Evolutionary conservation across 2,797 vertebrate genomes (phyloP).

Genomic region (Decapterus maruadsi): DNA sequence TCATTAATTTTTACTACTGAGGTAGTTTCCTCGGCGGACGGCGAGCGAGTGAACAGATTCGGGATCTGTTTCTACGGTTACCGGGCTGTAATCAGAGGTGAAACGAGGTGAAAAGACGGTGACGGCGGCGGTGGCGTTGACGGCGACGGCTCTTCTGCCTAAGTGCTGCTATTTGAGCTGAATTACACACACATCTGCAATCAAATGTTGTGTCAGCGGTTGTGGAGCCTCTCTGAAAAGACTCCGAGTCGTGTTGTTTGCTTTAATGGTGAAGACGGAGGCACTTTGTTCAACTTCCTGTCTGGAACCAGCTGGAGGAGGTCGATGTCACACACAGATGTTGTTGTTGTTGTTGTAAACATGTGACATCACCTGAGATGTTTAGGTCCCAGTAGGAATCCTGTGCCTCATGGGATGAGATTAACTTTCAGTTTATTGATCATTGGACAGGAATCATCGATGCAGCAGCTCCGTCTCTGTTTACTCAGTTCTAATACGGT

Average conservation of each 20-base stretch:
- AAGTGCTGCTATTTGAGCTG: constrained; percentile 44
- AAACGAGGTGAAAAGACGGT: constrained; percentile 54
- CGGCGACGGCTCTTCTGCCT: constrained; percentile 6
- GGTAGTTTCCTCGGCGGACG: constrained; percentile 85
- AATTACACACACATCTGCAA: constrained; percentile 35
- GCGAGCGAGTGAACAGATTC: neutral
- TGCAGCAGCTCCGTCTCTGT: too few species aligned
- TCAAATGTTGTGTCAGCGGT: constrained; percentile 23
- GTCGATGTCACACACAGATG: too few species aligned
- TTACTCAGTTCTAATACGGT: too few species aligned
- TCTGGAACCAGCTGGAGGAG: neutral
- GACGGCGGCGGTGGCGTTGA: neutral
- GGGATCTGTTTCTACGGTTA: constrained; percentile 42
- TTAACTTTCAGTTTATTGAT: too few species aligned
- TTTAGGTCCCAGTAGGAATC: too few species aligned
- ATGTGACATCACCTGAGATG: too few species aligned
- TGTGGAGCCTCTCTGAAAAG: neutral
- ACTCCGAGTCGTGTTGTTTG: constrained; percentile 4
- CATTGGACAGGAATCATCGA: too few species aligned
- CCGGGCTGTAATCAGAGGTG: constrained; percentile 45
- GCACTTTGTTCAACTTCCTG: neutral
- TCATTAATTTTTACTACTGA: constrained; percentile 97
- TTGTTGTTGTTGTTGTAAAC: too few species aligned
- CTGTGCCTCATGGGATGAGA: too few species aligned
- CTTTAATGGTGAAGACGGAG: neutral